A percentile compares a stretch with the other conserved stretches of the same genome.
Evolutionary conservation across 2,797 vertebrate species (phyloP).

Genomic region (Nyctalus aviator): DNA sequence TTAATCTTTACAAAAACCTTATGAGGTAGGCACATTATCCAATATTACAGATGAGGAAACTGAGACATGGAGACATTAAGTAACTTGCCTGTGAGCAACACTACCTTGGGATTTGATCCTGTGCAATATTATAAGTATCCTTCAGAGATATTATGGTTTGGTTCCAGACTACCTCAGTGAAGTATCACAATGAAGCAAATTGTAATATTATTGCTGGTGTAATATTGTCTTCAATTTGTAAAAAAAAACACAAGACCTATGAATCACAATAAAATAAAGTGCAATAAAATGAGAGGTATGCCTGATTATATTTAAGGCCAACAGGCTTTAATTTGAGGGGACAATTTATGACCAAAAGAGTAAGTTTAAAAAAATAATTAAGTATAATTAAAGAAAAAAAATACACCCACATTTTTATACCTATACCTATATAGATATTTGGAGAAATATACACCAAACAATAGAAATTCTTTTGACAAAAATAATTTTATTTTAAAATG

Average conservation of each 20-base stretch:
- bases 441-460: neutral
- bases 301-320: neutral
- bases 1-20: neutral
- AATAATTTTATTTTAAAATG: neutral
- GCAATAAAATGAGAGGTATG: neutral
- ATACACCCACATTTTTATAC: neutral
- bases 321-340: neutral
- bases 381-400: neutral
- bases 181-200: neutral
- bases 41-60: neutral
- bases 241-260: neutral
- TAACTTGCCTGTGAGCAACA: neutral
- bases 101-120: neutral
- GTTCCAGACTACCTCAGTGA: neutral
- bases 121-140: neutral
- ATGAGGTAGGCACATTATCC: neutral
- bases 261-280: neutral
- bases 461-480: slow-evolving; percentile 1
- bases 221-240: neutral
- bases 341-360: neutral
- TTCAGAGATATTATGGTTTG: neutral
- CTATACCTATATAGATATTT: neutral
- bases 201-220: neutral
- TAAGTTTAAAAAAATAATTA: neutral
- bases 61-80: neutral